A percentile compares a stretch with the other conserved stretches of the same genome.
Conservation (phyloP, 1,140 invertebrate species). For the Brachionus paranguensis region DNA sequence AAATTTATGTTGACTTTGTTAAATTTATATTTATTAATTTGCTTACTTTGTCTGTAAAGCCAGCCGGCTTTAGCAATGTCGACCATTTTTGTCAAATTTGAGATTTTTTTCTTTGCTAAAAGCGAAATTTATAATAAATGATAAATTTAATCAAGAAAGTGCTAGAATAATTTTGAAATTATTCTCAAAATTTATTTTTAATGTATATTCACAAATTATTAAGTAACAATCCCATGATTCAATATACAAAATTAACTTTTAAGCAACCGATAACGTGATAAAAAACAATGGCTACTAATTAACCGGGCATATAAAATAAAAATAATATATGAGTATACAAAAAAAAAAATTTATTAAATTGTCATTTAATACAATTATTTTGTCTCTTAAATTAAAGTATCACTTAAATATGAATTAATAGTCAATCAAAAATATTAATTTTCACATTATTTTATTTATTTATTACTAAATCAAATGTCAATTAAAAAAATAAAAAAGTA, state of each 20-base stretch:
- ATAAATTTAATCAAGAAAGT: neutral
- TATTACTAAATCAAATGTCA: too few species aligned
- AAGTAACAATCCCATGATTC: neutral
- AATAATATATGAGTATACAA: too few species aligned
- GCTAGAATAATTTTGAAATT: constrained; percentile 21
- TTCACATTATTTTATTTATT: too few species aligned
- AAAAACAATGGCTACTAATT: too few species aligned
- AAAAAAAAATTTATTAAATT: too few species aligned
- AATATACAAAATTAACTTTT: neutral
- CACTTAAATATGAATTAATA: too few species aligned
- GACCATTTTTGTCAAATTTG: neutral
- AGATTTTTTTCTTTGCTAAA: neutral
- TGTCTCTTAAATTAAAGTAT: too few species aligned
- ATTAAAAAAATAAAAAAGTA: too few species aligned
- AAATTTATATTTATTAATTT: neutral
- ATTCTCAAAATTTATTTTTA: neutral
- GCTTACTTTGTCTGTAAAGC: constrained; percentile 15
- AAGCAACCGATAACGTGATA: neutral
- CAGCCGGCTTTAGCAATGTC: constrained; percentile 33
- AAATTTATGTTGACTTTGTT: neutral
- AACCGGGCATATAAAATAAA: too few species aligned
- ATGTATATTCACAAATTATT: neutral
- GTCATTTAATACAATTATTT: too few species aligned
- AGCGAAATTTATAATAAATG: neutral
- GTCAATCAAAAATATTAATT: too few species aligned